Conservation (phyloP, 1,140 invertebrate species). For the Brachionus asplanchnoidis region DNA sequence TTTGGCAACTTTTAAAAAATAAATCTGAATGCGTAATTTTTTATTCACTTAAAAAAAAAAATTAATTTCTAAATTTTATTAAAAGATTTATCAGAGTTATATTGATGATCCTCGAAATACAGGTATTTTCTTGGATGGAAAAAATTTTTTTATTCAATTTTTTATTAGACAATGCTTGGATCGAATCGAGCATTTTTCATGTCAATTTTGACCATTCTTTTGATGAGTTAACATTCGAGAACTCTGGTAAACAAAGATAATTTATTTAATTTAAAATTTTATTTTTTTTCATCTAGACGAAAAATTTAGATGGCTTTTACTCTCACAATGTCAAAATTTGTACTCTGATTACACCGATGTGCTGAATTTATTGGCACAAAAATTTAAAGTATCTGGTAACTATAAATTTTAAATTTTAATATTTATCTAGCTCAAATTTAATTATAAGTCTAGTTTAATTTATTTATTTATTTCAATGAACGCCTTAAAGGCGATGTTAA, state of each 20-base stretch:
- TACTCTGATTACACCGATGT: background rate
- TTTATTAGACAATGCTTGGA: background rate
- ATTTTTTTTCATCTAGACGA: background rate
- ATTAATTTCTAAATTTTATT: too few relatives aligned
- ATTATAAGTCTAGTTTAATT: too few relatives aligned
- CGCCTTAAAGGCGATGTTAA: too few relatives aligned
- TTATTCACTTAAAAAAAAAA: too few relatives aligned
- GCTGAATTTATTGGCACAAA: background rate
- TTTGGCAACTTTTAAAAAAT: background rate
- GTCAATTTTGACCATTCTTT: background rate
- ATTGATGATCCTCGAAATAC: slow-evolving; percentile 19
- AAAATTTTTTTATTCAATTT: background rate
- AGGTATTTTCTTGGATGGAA: background rate
- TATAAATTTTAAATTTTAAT: background rate
- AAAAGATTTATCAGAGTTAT: background rate
- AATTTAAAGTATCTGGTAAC: background rate
- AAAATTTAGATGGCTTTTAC: background rate
- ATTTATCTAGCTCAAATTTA: background rate
- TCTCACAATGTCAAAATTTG: background rate
- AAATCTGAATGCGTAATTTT: background rate
- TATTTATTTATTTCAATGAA: too few relatives aligned
- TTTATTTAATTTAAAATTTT: background rate
- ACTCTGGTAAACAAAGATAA: background rate
- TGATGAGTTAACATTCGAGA: background rate
- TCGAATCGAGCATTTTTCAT: slow-evolving; percentile 12